phyloP scores from a whole-genome alignment of 1,140 invertebrate genomes.

The Sinella curviseta region DNA sequence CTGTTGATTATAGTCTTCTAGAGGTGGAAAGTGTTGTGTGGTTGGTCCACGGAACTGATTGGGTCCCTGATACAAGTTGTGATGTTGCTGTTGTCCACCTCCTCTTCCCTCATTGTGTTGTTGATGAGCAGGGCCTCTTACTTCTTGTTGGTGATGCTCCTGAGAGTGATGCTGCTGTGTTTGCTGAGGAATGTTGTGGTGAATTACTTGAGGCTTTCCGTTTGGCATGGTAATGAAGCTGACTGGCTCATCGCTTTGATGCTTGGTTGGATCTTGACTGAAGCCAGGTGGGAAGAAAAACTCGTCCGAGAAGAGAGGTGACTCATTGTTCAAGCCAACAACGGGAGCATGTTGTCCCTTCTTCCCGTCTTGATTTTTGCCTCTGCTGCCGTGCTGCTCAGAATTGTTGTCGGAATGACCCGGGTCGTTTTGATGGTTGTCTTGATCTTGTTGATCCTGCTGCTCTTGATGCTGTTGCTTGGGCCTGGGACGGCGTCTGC shows the following conservation, averaged over 20 bases:
- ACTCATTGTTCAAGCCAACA: too few species aligned
- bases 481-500: background rate
- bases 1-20: too few species aligned
- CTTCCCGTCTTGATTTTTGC: too few species aligned
- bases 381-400: background rate
- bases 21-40: background rate
- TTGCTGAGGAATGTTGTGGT: conserved; percentile 32
- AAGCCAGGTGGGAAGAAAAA: conserved; percentile 44
- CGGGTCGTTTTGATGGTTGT: background rate
- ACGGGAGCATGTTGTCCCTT: too few species aligned
- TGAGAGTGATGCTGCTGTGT: background rate
- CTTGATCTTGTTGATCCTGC: background rate
- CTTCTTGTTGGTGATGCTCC: background rate
- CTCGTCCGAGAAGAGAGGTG: conserved; percentile 14
- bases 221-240: conserved; percentile 46
- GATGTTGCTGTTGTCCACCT: background rate
- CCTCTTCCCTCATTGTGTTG: conserved; percentile 6
- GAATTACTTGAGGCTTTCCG: conserved; percentile 40
- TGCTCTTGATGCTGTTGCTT: background rate
- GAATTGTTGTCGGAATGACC: too few species aligned
- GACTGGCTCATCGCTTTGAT: conserved; percentile 32
- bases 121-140: too few species aligned
- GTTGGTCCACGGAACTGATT: background rate
- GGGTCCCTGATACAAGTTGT: background rate
- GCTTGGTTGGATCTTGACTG: conserved; percentile 28